Evolutionary conservation across 1,140 invertebrate genomes (phyloP).

Genomic region (Lucilia cuprina): DNA sequence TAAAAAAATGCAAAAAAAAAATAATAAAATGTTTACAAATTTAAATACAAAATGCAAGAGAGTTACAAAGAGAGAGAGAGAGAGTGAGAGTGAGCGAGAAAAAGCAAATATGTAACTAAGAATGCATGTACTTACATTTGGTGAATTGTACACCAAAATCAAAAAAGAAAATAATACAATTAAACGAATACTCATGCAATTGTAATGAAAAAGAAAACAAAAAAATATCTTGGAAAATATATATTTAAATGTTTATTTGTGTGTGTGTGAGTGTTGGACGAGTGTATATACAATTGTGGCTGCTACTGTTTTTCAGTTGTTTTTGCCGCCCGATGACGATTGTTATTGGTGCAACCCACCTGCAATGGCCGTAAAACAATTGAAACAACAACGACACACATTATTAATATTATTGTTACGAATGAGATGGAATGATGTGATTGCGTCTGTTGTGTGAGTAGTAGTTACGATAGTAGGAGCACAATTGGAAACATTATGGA

Average conservation of each 20-base stretch:
- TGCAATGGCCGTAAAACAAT: constrained; percentile 33
- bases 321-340: background rate
- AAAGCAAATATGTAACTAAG: too few species aligned
- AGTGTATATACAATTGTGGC: background rate
- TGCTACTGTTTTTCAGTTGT: constrained; percentile 2
- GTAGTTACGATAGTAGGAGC: background rate
- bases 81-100: background rate
- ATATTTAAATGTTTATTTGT: background rate
- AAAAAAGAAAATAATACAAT: constrained; percentile 20
- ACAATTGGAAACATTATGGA: background rate
- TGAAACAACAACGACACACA: constrained; percentile 29
- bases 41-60: background rate
- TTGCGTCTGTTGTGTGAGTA: constrained; percentile 13
- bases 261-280: background rate
- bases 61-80: background rate
- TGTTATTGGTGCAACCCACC: constrained; percentile 31
- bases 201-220: constrained; percentile 11
- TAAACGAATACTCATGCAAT: constrained; percentile 26
- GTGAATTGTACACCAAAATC: background rate
- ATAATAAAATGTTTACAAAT: background rate
- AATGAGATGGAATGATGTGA: constrained; percentile 31
- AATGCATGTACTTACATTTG: too few species aligned
- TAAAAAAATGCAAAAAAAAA: background rate
- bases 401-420: background rate
- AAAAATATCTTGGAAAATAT: background rate